Base-by-base conservation (phyloP, 2,797 vertebrate species). In the Muscicapa comitata region DNA sequence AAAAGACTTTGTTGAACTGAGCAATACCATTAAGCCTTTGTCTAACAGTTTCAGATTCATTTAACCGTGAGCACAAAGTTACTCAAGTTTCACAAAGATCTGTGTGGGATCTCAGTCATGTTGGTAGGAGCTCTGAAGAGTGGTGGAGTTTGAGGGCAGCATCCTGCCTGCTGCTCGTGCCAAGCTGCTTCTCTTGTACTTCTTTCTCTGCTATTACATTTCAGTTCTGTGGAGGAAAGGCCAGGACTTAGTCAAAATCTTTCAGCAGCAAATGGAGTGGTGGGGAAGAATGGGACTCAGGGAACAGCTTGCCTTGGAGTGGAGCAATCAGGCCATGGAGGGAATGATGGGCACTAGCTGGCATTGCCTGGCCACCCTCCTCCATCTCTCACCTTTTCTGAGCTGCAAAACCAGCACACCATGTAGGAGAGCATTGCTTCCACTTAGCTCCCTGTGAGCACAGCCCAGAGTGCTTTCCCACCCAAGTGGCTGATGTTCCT, bases 81-180 rank as follows among this genome's bases (percentile, higher is more conserved):
- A 93, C 94, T 92, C 61, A 58, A 58, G 70, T 86, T 76, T 94
- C 78, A 75, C 35, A 53, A 73, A 95, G 71, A 51, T 29, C 50
- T 89, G 17, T 53, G 37, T 65, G 48, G 82, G 66, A 89, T 70
- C 45, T 76, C 58, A 25, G 57, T 70, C 40, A 11, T 8, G 4
- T 80, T 91, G 72, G 45, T 45, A 71, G 26, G 72, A 88, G 29
- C 73, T 75, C 62, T 84, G 43, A 72, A 17, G 83, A 68, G 59
- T 19, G 58, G 31, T 59, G 19, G 37, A 55, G 70, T 81, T 80
- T 70, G 66, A 84, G 76, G 38, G 38, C 72, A 72, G 5, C n/a
- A 28, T 78, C 63, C 57, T 90, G 33, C 40, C 45, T 1, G 4
- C 57, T 66, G 28, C 40, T 83, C 80, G 37, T 72, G 70, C 85